phyloP scores from a whole-genome alignment of 1,140 invertebrate genomes.

The Phortica variegata region DNA sequence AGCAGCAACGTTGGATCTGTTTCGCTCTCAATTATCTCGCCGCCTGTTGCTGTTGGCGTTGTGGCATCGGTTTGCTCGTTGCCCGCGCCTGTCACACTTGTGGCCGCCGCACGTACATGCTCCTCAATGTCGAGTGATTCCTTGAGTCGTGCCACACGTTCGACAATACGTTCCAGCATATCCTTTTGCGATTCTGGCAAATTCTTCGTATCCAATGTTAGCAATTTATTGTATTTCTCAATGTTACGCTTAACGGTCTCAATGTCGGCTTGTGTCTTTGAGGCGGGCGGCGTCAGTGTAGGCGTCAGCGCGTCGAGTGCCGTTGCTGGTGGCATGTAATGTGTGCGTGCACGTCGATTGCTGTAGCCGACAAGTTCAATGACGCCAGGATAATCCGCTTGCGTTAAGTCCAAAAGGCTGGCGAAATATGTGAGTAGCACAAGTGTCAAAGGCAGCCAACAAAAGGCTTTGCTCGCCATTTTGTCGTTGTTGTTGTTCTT shows the following conservation, averaged over 20 bases:
- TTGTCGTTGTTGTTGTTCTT: background rate
- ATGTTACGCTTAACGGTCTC: constrained; percentile 53
- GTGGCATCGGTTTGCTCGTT: constrained; percentile 23
- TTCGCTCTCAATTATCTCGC: constrained; percentile 29
- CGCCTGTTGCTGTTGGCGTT: constrained; percentile 25
- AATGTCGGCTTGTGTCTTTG: constrained; percentile 49
- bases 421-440: constrained; percentile 17
- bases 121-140: constrained; percentile 49
- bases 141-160: constrained; percentile 49
- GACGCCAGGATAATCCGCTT: constrained; percentile 45
- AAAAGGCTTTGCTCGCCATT: constrained; percentile 41
- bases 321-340: constrained; percentile 27
- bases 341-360: constrained; percentile 48
- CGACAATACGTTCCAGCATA: constrained; percentile 53
- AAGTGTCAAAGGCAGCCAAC: constrained; percentile 20
- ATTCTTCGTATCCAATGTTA: constrained; percentile 51
- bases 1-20: constrained; percentile 47
- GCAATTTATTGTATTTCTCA: constrained; percentile 47
- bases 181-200: constrained; percentile 54
- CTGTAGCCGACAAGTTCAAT: constrained; percentile 53
- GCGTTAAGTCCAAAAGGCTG: constrained; percentile 5
- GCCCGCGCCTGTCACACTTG: constrained; percentile 15
- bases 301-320: constrained; percentile 4
- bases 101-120: constrained; percentile 27
- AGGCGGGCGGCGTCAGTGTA: constrained; percentile 24